Percentiles rank a stretch among this genome's conserved stretches.
phyloP scores from a whole-genome alignment of 2,113 vertebrate species.

The Podiceps cristatus region DNA sequence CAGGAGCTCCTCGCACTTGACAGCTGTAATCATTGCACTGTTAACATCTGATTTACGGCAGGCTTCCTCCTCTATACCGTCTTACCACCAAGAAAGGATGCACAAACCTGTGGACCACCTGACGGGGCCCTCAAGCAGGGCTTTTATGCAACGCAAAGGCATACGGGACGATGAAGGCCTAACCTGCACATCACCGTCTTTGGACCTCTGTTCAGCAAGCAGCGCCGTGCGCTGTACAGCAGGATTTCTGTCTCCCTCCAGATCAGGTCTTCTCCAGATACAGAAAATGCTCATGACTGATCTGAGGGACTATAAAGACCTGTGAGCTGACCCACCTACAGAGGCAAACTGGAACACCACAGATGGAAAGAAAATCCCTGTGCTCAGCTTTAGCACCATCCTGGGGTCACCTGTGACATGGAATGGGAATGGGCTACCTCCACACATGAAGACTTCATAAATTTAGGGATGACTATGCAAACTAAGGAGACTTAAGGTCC shows the following conservation, averaged over 20 bases:
- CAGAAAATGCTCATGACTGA: neutral
- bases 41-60: rapidly evolving
- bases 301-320: neutral
- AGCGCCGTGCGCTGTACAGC: neutral
- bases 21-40: neutral
- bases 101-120: neutral
- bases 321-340: neutral
- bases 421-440: neutral
- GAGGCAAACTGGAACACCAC: neutral
- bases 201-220: neutral
- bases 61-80: neutral
- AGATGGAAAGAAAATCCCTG: neutral
- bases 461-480: neutral
- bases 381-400: neutral
- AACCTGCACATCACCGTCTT: rapidly evolving
- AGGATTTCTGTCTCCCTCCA: neutral
- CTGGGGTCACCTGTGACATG: neutral
- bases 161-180: rapidly evolving
- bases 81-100: neutral
- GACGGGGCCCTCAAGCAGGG: neutral
- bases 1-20: neutral
- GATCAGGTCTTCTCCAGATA: neutral
- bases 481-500: neutral
- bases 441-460: no score
- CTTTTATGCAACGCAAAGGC: rapidly evolving